phyloP scores from a whole-genome alignment of 2,888 invertebrate genomes.

The Yponomeuta evonymella region DNA sequence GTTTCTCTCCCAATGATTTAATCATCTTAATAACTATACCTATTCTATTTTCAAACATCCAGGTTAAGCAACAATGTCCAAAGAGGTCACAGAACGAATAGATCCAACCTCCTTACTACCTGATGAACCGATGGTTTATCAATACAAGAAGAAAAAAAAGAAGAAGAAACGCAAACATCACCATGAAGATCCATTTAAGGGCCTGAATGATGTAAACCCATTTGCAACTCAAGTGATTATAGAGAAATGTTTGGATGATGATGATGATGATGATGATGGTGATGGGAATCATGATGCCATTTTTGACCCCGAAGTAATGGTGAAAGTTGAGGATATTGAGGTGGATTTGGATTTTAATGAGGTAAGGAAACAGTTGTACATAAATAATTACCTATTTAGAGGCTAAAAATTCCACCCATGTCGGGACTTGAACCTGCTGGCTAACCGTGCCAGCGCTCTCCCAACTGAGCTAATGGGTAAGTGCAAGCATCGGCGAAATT shows the following conservation, averaged over 20 bases:
- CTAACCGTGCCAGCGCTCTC: no score
- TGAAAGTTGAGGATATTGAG: constrained; percentile 67
- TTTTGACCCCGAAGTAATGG: constrained; percentile 58
- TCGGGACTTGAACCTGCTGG: no score
- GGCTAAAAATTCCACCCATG: no score
- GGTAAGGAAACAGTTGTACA: constrained; percentile 37
- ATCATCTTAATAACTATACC: no score
- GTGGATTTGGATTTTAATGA: constrained; percentile 65
- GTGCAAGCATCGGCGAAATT: no score
- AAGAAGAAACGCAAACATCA: constrained; percentile 45
- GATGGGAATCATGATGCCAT: background rate
- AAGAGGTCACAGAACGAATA: constrained; percentile 31
- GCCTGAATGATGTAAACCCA: constrained; percentile 38
- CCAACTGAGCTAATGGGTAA: no score
- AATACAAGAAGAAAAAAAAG: constrained; percentile 64
- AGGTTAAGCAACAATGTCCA: constrained; percentile 9
- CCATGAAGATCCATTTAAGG: constrained; percentile 61
- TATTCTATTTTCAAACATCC: background rate
- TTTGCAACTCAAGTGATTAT: constrained; percentile 23
- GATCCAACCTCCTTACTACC: constrained; percentile 63
- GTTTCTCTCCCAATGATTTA: no score
- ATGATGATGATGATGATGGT: constrained; percentile 17
- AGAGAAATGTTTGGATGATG: constrained; percentile 24
- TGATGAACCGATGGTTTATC: constrained; percentile 62
- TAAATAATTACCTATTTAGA: no score